phyloP scores from a whole-genome alignment of 2,888 invertebrate species.

The Brachyopa scutellaris region DNA sequence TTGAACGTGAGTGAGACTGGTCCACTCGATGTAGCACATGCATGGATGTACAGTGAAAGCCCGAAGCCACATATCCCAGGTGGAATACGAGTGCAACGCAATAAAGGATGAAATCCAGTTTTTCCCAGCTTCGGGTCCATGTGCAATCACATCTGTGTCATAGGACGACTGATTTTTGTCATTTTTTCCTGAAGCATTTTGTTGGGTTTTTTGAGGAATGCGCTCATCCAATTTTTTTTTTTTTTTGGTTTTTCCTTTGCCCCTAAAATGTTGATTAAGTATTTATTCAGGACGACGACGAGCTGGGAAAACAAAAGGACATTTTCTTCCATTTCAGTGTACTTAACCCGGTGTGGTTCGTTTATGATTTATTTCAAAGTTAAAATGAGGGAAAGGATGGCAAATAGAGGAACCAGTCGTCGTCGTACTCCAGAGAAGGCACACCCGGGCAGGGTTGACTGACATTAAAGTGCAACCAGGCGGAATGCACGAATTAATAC shows the following conservation, averaged over 20 bases:
- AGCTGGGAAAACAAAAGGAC: conserved; percentile 44
- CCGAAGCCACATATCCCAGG: conserved; percentile 26
- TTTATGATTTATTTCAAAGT: conserved; percentile 54
- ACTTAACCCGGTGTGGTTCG: conserved; percentile 60
- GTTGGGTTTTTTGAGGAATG: conserved; percentile 23
- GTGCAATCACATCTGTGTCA: conserved; percentile 49
- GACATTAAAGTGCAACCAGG: conserved; percentile 63
- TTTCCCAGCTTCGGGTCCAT: not conserved
- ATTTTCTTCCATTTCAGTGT: conserved; percentile 54
- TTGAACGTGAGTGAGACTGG: not conserved
- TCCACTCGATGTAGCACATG: not conserved
- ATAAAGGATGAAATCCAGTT: conserved; percentile 40
- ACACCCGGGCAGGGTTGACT: conserved; percentile 38
- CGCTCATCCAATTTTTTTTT: not conserved
- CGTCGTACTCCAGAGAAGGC: not conserved
- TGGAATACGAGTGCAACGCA: conserved; percentile 2
- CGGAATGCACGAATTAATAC: conserved; percentile 64
- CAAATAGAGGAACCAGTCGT: conserved; percentile 6
- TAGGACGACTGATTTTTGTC: conserved; percentile 43
- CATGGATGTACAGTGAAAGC: conserved; percentile 3
- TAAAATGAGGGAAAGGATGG: conserved; percentile 19
- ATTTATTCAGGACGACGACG: conserved; percentile 61
- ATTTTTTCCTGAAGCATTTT: conserved; percentile 47
- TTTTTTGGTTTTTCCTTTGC: too few species aligned
- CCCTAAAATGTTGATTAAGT: conserved; percentile 67